Base-by-base conservation (phyloP, 1,140 invertebrate genomes). In the Cyclina sinensis region DNA sequence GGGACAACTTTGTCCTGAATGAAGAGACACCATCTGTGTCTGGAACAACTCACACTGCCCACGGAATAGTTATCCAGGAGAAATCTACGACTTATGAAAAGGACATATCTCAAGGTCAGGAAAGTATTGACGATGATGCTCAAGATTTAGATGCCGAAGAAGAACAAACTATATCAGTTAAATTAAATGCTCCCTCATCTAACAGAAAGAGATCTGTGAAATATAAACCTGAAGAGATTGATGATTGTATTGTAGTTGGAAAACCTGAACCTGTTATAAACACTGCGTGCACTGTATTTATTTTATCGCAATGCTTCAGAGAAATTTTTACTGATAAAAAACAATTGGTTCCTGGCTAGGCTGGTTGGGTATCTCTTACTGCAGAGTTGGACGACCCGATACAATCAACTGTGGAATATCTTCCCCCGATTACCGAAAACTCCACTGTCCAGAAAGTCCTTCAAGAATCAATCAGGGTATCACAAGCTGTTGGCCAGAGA, bases 1-100 rank as follows among this genome's bases (percentile, higher is more conserved):
- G 79, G 87, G 81, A 89, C 73, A 89, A 89, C 62, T 84, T 84
- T 74, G 81, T 84, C 65, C n/a, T 83, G 24, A 70, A 73, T 54
- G 81, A 89, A 48, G 87, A 89, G 27, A 83, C 73, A 0, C 79
- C 80, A 68, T 84, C 79, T 30, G 87, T 68, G 4, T 1, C 68
- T 46, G 80, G 51, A 7, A 89, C 79, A 84, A 89, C 87, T 51
- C 79, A 84, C 32, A 46, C 80, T 0, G 65, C 51, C 0, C 79
- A 81, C 65, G 80, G 48, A 0, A 89, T 89, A 4, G 59, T 84
- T 21, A 76, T 89, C 0, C 68, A 84, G 78, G 87, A 89, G 9
- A n/a, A 24, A 18, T 9, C 12, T 0, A 18, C n/a, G 59, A 81
- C 9, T 46, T 43, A 24, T 18, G 21, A 43, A 43, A 14, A 14